Evolutionary conservation across 1,140 invertebrate species (phyloP).

Genomic region (Hylaeus volcanicus): DNA sequence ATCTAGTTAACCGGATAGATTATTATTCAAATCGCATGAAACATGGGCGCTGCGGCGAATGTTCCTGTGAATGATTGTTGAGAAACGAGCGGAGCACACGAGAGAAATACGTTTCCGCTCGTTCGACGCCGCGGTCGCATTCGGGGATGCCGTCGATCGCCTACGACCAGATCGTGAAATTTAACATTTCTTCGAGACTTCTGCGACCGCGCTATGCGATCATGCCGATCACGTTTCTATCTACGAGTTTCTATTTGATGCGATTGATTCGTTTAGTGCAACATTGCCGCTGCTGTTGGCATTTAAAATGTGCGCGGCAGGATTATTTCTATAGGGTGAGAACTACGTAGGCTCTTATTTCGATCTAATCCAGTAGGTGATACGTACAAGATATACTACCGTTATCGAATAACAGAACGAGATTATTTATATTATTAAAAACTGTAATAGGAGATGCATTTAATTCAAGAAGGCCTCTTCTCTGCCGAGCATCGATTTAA

Average conservation of each 20-base stretch:
- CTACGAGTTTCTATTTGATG: no score
- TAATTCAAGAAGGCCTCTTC: no score
- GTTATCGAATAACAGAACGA: no score
- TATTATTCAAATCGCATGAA: conserved; percentile 78
- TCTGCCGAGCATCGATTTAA: no score
- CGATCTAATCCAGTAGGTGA: background rate
- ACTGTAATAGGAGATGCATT: no score
- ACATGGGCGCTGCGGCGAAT: conserved; percentile 77
- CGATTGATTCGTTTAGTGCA: no score
- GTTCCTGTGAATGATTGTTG: conserved; percentile 47
- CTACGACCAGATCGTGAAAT: background rate
- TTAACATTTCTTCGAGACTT: background rate
- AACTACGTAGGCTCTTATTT: conserved; percentile 23
- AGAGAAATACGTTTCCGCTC: conserved; percentile 16
- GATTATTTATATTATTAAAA: no score
- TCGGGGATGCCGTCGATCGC: background rate
- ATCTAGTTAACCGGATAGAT: conserved; percentile 69
- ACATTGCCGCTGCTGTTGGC: no score
- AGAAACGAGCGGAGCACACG: conserved; percentile 37
- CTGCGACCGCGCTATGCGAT: no score
- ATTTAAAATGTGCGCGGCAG: no score
- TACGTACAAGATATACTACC: background rate
- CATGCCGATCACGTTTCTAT: no score
- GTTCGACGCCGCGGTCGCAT: conserved; percentile 30
- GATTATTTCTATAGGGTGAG: no score